phyloP scores from a whole-genome alignment of 35 echinoderm and acorn worm genomes.

The Ophiothrix spiculata region DNA sequence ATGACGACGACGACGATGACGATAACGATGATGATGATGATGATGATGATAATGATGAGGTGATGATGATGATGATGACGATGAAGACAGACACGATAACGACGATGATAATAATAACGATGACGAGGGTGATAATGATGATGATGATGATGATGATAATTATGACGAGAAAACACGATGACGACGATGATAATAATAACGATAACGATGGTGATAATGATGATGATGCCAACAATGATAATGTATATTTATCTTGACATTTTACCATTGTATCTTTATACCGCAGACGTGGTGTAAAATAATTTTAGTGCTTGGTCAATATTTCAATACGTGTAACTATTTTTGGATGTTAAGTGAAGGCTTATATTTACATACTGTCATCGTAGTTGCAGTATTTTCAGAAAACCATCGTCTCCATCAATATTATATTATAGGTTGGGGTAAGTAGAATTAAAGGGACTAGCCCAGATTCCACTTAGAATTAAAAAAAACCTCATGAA shows the following conservation, averaged over 20 bases:
- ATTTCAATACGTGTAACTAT: constrained; percentile 83
- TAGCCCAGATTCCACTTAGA: too few relatives aligned
- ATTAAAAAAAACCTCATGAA: too few relatives aligned
- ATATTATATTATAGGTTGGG: constrained; percentile 94
- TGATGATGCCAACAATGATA: constrained; percentile 24
- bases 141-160: constrained; percentile 27
- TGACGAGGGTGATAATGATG: background rate
- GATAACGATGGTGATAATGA: constrained; percentile 20
- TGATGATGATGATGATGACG: constrained; percentile 4
- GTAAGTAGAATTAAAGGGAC: constrained; percentile 57
- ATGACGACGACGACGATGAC: background rate
- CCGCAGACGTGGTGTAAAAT: constrained; percentile 9
- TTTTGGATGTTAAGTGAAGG: constrained; percentile 99
- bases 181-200: constrained; percentile 19
- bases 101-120: background rate
- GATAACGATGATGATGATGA: background rate
- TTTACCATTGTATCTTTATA: background rate
- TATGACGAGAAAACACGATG: constrained; percentile 7
- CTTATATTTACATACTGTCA: constrained; percentile 83
- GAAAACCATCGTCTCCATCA: constrained; percentile 62
- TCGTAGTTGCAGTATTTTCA: constrained; percentile 97
- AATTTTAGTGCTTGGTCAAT: constrained; percentile 54
- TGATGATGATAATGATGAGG: constrained; percentile 1
- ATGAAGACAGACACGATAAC: background rate
- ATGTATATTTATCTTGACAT: background rate